Evolutionary conservation across 2,888 invertebrate species (phyloP), one percentile per base, ranked within the genome.

Genomic region (Cancer borealis): DNA sequence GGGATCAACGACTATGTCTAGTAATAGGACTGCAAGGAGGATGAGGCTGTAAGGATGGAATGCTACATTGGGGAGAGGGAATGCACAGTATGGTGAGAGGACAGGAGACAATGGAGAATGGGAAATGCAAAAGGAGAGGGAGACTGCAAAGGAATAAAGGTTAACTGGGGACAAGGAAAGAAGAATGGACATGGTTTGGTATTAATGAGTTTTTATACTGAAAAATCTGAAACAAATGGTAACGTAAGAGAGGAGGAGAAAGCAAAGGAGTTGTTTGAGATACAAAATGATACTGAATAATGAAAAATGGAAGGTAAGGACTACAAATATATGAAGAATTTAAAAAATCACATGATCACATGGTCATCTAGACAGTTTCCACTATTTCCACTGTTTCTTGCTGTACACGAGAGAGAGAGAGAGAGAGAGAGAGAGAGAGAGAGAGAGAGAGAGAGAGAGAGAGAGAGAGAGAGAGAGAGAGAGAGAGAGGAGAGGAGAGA

Each of bases 151-250:
- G 84, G 39, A 84, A 30, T 39, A 4, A 14, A 8, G 73, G n/a
- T 26, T 26, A 79, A 79, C 12, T 39, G n/a, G 84, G 39, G 10
- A 84, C 39, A 84, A 39, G 66, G n/a, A 39, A 84, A 30, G 14
- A 39, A 84, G 39, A 84, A 84, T 73, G 73, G 73, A 73, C 73
- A 73, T 73, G 73, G 73, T 73, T 21, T 73, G 73, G 10, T 26
- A 10, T 26, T 73, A 10, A 26, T 73, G 10, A 21, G 10, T 73
- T 73, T 26, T 26, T n/a, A 73, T 73, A 4, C 73, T 26, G n/a
- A 73, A 60, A 60, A 21, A 60, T 39, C 60, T 60, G 60, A 73
- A 26, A 73, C 73, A 73, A 73, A 6, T 73, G 21, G 8, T 26
- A 26, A n/a, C 26, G 26, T n/a, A 73, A 10, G n/a, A 26, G 26